Percentiles rank a stretch among this genome's conserved stretches.
These are phyloP conservation scores for Empidonax traillii DNA, from an alignment of 2,113 vertebrate species.

Conservation along the genomic window DNA sequence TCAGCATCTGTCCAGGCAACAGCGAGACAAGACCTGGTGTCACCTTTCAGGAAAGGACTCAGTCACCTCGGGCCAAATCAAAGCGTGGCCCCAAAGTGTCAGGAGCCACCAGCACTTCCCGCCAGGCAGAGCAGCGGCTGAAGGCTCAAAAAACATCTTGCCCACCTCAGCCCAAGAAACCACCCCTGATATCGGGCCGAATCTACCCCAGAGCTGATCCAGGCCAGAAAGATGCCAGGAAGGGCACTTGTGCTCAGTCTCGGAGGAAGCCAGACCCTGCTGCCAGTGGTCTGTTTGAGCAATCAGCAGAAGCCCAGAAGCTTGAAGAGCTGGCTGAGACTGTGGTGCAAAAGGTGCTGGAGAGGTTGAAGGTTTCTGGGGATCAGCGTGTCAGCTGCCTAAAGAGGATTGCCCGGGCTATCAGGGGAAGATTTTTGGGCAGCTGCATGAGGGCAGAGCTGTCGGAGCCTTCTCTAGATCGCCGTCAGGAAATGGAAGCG, in stretches of 20 bases:
- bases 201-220: not conserved
- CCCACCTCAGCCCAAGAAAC: not conserved
- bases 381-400: not conserved
- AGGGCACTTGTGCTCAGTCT: not conserved
- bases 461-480: not conserved
- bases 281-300: not conserved
- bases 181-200: not conserved
- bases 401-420: not conserved
- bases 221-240: not conserved
- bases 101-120: not conserved
- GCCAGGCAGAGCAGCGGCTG: fast-evolving
- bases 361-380: not conserved
- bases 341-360: not conserved
- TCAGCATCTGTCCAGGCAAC: not conserved
- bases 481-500: not conserved
- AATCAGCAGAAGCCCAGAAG: not conserved
- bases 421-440: not conserved
- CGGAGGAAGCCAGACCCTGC: not conserved
- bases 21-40: not conserved
- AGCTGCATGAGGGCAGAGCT: not conserved
- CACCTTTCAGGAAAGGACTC: not conserved
- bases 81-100: not conserved
- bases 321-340: not conserved
- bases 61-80: not conserved
- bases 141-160: not conserved